These are phyloP conservation scores for Nautilus pompilius DNA, from an alignment of 1,140 invertebrate genomes.

Conservation along the genomic window DNA sequence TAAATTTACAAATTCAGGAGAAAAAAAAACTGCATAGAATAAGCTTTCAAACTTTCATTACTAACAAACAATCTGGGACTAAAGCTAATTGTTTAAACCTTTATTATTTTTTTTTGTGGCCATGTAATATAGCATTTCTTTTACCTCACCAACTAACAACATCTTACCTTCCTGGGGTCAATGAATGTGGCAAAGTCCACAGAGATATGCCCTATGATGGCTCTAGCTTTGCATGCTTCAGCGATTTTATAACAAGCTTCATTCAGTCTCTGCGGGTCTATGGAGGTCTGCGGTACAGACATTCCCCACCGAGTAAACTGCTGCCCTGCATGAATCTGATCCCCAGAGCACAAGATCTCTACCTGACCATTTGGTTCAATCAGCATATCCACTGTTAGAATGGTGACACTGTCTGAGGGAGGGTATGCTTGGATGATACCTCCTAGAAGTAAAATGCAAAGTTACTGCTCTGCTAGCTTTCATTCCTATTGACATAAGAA, in stretches of 20 bases:
- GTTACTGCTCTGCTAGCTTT: too few species aligned
- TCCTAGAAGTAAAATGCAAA: too few species aligned
- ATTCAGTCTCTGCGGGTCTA: constrained; percentile 48
- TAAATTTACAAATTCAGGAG: too few species aligned
- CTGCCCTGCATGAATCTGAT: constrained; percentile 54
- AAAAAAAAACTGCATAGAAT: too few species aligned
- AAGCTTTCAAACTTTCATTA: too few species aligned
- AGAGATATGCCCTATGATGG: constrained; percentile 51
- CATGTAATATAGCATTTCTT: too few species aligned
- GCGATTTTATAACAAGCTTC: constrained; percentile 41
- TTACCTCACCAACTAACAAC: background rate
- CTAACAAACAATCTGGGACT: too few species aligned
- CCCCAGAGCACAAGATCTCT: constrained; percentile 45
- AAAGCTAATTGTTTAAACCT: too few species aligned
- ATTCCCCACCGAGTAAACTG: constrained; percentile 52
- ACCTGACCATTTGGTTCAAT: constrained; percentile 50
- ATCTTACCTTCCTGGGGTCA: constrained; percentile 45
- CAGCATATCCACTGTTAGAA: constrained; percentile 48
- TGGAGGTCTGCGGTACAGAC: constrained; percentile 53
- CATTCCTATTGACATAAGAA: too few species aligned
- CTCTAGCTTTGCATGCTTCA: constrained; percentile 48
- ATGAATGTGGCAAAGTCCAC: constrained; percentile 56
- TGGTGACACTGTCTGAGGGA: constrained; percentile 51
- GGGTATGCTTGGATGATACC: constrained; percentile 55
- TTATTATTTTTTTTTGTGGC: too few species aligned